A percentile compares a stretch with the other conserved stretches of the same genome.
Conservation (phyloP, 2,888 invertebrate species). For the Lochmaea capreae region DNA sequence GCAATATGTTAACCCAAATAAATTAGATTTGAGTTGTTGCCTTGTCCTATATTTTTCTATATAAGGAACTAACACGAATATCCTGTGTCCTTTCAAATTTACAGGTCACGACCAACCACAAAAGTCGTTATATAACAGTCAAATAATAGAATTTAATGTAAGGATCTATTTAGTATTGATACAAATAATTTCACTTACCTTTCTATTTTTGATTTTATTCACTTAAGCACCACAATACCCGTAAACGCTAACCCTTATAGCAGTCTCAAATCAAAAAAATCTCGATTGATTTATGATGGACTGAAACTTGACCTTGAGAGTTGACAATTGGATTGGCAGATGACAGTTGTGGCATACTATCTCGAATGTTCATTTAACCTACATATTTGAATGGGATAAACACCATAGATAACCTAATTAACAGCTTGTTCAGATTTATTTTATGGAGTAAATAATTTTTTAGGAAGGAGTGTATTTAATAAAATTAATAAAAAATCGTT, state of each 20-base stretch:
- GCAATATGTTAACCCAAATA: slow-evolving; percentile 32
- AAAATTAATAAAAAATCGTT: no score
- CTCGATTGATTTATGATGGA: slow-evolving; percentile 9
- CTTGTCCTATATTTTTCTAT: slow-evolving; percentile 12
- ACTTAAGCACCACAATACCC: slow-evolving; percentile 8
- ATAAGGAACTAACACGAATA: neutral
- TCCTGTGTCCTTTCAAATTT: neutral
- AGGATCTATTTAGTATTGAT: neutral
- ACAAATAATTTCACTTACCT: slow-evolving; percentile 4
- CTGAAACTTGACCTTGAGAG: slow-evolving; percentile 15
- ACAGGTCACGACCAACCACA: neutral
- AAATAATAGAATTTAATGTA: neutral
- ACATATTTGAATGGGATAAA: neutral
- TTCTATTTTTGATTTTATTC: slow-evolving; percentile 3
- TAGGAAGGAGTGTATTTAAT: no score
- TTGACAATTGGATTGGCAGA: neutral
- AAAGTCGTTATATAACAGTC: slow-evolving; percentile 15
- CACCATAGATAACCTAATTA: no score
- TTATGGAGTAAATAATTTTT: no score
- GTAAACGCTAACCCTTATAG: neutral
- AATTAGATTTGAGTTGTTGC: neutral
- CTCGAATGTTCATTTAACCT: neutral
- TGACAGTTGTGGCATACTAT: neutral
- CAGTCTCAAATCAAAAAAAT: neutral
- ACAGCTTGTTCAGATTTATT: no score